Evolutionary conservation across 1,140 invertebrate genomes (phyloP).

Genomic region (Plectus sambesii): DNA sequence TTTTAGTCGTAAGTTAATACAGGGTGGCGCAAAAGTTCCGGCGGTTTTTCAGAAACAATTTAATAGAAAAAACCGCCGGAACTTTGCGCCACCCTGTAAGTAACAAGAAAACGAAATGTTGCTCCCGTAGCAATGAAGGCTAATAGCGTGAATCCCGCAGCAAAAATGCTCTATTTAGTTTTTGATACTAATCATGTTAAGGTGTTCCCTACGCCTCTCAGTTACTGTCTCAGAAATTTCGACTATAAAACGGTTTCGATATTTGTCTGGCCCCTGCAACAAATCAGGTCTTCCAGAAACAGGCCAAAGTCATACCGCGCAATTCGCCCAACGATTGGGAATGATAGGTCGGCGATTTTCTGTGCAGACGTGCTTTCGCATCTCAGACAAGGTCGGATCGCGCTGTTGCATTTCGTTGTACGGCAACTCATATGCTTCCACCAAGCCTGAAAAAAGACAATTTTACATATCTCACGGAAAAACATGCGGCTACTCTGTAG

Average conservation of each 20-base stretch:
- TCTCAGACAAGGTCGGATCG: slow-evolving; percentile 84
- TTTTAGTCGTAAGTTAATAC: too few species aligned
- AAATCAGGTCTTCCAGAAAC: slow-evolving; percentile 4
- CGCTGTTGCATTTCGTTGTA: slow-evolving; percentile 83
- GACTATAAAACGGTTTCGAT: too few species aligned
- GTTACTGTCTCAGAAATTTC: too few species aligned
- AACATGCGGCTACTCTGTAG: too few species aligned
- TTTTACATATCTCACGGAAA: too few species aligned
- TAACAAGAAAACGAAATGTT: background rate
- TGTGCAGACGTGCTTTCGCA: slow-evolving; percentile 76
- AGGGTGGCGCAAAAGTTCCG: too few species aligned
- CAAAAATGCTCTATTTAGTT: background rate
- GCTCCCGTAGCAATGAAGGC: slow-evolving; percentile 1
- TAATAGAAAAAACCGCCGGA: too few species aligned
- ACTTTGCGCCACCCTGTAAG: too few species aligned
- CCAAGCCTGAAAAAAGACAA: slow-evolving; percentile 31
- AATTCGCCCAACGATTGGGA: slow-evolving; percentile 68
- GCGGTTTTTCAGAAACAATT: too few species aligned
- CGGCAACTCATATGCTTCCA: slow-evolving; percentile 79
- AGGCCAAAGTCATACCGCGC: slow-evolving; percentile 10
- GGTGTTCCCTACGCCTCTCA: too few species aligned
- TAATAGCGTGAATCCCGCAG: slow-evolving; percentile 9
- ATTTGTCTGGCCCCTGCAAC: slow-evolving; percentile 6
- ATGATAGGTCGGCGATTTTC: slow-evolving; percentile 72
- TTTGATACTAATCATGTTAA: background rate